Base-by-base conservation (phyloP, 2,888 invertebrate genomes). In the Electrophaes corylata region DNA sequence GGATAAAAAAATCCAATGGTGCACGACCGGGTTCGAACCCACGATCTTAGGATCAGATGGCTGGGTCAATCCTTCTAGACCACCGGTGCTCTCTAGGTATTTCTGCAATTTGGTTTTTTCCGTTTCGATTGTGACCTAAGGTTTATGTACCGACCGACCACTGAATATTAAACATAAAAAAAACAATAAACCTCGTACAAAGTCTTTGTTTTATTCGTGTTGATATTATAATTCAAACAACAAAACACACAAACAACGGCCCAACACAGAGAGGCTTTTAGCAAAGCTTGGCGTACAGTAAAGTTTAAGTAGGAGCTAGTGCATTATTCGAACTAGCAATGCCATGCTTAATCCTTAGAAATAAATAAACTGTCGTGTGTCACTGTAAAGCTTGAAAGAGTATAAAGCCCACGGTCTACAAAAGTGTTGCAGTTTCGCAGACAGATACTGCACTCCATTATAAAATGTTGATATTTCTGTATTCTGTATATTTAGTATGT, bases 351-450 rank as follows among this genome's bases (percentile, higher is more conserved):
- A 88, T 85, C 83, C 85, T 70, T 71, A 76, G 75, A 81, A 84
- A 85, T 84, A 88, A 84, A 89, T 83, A 89, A 83, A 86, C 83
- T 80, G 77, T 77, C 68, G 68, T 73, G 77, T 83, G 82, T 85
- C 84, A 81, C 78, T 78, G 77, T 69, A 80, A 82, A 82, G 79
- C 78, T 78, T 76, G 66, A 79, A 81, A 79, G 78, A 14, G 45
- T 37, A 16, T 20, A 40, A 33, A 40, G 20, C 31, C 31, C 8
- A 40, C 31, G 40, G 31, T 53, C 23, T 33, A 40, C 31, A 33
- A 53, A 40, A 46, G 46, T 41, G 20, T 14, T 19, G 20, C 46
- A 1, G 35, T 3, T 35, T 44, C 16, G 43, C 14, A 14, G 12
- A 16, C 29, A 14, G 8, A 43, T 26, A 0, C 37, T 2, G 8